A percentile compares a stretch with the other conserved stretches of the same genome.
phyloP scores from a whole-genome alignment of 2,797 vertebrate genomes.

The Rhinoraja longicauda region DNA sequence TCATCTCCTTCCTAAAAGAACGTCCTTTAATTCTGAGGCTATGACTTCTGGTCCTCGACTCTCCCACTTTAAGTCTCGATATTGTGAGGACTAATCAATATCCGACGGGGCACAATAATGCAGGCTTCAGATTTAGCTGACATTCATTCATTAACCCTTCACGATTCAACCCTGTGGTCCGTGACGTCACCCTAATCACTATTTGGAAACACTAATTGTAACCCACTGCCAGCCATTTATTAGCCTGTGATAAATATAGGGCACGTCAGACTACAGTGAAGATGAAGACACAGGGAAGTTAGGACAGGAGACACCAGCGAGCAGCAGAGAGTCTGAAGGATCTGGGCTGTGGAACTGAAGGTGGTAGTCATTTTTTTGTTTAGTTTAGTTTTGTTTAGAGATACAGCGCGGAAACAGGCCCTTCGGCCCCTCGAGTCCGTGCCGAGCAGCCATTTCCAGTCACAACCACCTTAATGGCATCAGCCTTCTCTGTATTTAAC shows the following conservation, averaged over 20 bases:
- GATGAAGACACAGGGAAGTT: background rate
- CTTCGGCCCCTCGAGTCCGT: too few relatives aligned
- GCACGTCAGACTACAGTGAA: background rate
- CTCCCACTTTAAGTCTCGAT: background rate
- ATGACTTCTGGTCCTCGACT: too few relatives aligned
- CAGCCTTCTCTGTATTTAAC: too few relatives aligned
- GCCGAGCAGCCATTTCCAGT: too few relatives aligned
- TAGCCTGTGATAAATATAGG: background rate
- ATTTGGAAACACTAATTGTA: slow-evolving; percentile 13
- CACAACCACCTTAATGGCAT: too few relatives aligned
- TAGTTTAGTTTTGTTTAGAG: too few relatives aligned
- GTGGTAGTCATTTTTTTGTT: background rate
- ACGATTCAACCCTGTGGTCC: background rate
- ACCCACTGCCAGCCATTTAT: background rate
- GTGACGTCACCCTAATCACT: slow-evolving; percentile 11
- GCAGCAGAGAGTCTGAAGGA: background rate
- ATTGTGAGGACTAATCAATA: background rate
- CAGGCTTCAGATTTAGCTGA: background rate
- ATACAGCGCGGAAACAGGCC: too few relatives aligned
- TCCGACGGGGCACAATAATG: slow-evolving; percentile 1
- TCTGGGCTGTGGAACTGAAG: background rate
- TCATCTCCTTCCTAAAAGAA: too few relatives aligned
- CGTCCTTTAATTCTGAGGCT: too few relatives aligned
- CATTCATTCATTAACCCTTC: background rate
- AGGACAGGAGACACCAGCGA: background rate